These are phyloP conservation scores for Sprattus sprattus DNA, from an alignment of 2,113 vertebrate species.

Conservation along the genomic window DNA sequence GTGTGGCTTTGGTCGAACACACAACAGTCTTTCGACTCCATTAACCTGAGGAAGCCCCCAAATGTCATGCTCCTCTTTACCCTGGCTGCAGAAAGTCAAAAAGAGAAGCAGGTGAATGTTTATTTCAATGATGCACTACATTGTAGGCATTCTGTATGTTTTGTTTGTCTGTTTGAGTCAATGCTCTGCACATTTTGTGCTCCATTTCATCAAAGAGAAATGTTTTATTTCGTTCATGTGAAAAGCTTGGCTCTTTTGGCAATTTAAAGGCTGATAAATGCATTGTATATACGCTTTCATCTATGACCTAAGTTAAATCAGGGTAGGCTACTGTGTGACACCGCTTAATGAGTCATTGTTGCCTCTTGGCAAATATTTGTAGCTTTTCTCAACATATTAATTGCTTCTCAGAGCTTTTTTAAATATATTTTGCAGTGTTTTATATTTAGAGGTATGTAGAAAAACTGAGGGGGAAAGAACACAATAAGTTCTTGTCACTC, in stretches of 20 bases:
- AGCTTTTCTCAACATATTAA: neutral
- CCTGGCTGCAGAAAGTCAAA: constrained; percentile 65
- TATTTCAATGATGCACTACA: neutral
- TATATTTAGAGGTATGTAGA: neutral
- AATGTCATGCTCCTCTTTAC: constrained; percentile 71
- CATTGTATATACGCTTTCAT: neutral
- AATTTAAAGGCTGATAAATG: neutral
- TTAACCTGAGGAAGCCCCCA: constrained; percentile 80
- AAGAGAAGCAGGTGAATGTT: neutral
- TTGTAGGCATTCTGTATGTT: neutral
- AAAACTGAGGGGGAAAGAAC: neutral
- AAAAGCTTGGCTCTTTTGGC: neutral
- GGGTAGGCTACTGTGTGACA: neutral
- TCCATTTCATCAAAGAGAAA: neutral
- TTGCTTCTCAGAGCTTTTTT: neutral
- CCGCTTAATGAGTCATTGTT: neutral
- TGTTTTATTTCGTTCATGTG: neutral
- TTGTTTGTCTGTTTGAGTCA: neutral
- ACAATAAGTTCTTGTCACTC: neutral
- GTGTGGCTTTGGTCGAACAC: constrained; percentile 68
- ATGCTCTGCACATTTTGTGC: neutral
- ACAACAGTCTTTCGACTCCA: constrained; percentile 75
- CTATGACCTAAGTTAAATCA: neutral
- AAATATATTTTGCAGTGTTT: neutral
- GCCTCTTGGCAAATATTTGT: neutral